Evolutionary conservation across 2,113 vertebrate species (phyloP), one percentile per base, ranked within the genome.

Genomic region (Regulus satrapa): DNA sequence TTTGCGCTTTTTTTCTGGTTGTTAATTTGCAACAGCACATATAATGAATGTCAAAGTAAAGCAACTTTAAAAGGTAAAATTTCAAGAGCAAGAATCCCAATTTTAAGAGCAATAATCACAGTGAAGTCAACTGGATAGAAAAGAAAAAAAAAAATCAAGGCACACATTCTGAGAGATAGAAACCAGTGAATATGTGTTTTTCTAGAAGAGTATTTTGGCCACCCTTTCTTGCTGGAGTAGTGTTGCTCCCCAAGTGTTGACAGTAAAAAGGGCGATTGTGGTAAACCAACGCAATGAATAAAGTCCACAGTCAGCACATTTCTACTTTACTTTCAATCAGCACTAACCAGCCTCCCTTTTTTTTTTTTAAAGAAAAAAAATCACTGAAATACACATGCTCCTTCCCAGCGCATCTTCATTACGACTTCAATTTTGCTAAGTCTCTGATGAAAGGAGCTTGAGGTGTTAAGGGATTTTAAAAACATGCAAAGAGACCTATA

Each of bases 351-450:
- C 19, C 6, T 18, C 5, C 31, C 5, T 17, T 34, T 85, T 85
- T 85, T 62, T 46, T 24, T 68, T 68, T 74, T 63, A 75, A 89
- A 52, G 18, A 68, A 64, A 79, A 85, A 76, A 71, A 40, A 26
- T 43, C 45, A 41, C 25, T 75, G 36, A n/a, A 89, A 66, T 88
- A 15, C 15, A 46, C 45, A 69, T 4, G 28, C 3, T 52, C 12
- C 38, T 67, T 93, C 92, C 48, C 32, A 62, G 83, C 78, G 55
- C 4, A 23, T 97, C 77, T 97, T 97, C 63, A 82, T 94, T 94
- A 97, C 48, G 82, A 31, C 28, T 71, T 66, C 8, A 40, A 72
- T 96, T 97, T 96, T 95, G 40, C 34, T 32, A 63, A 58, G 45
- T 82, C 23, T 40, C 19, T 77, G 88, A 71, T 25, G 52, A 91